A percentile compares a stretch with the other conserved stretches of the same genome.
Evolutionary conservation across 2,888 invertebrate genomes (phyloP).

Genomic region (Exephanes ischioxanthus): DNA sequence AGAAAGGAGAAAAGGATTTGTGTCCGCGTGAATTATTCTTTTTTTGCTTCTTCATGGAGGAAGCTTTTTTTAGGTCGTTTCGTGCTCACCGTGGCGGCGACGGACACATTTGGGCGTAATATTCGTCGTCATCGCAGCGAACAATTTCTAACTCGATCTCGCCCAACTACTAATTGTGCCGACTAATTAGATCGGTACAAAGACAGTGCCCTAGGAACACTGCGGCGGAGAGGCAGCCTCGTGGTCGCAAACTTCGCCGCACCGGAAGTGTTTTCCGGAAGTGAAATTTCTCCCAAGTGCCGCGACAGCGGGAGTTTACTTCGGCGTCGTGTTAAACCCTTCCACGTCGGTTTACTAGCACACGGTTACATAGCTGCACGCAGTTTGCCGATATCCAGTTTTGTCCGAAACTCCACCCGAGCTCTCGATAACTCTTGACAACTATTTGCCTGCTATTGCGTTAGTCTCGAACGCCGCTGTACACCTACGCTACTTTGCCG

Average conservation of each 20-base stretch:
- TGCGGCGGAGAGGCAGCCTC: slow-evolving; percentile 35
- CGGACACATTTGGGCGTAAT: slow-evolving; percentile 29
- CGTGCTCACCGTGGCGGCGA: background rate
- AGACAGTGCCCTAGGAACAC: slow-evolving; percentile 36
- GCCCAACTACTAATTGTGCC: slow-evolving; percentile 59
- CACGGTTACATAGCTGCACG: slow-evolving; percentile 8
- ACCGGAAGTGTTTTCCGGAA: slow-evolving; percentile 66
- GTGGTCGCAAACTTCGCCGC: slow-evolving; percentile 60
- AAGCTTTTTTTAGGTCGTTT: background rate
- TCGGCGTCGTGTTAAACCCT: slow-evolving; percentile 48
- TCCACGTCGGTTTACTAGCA: slow-evolving; percentile 15
- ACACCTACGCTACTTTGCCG: background rate
- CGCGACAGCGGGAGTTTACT: slow-evolving; percentile 62
- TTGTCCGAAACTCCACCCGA: slow-evolving; percentile 29
- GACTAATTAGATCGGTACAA: slow-evolving; percentile 65
- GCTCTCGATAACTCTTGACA: slow-evolving; percentile 51
- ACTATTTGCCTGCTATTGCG: slow-evolving; percentile 54
- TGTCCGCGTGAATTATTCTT: no score
- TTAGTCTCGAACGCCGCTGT: background rate
- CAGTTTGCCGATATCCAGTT: slow-evolving; percentile 60
- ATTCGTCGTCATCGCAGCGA: slow-evolving; percentile 40
- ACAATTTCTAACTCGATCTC: slow-evolving; percentile 58
- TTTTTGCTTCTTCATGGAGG: no score
- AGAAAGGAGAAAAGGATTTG: no score
- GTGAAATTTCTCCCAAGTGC: slow-evolving; percentile 65